Evolutionary conservation across 1,140 invertebrate species (phyloP).

Genomic region (Pogonognathellus flavescens): DNA sequence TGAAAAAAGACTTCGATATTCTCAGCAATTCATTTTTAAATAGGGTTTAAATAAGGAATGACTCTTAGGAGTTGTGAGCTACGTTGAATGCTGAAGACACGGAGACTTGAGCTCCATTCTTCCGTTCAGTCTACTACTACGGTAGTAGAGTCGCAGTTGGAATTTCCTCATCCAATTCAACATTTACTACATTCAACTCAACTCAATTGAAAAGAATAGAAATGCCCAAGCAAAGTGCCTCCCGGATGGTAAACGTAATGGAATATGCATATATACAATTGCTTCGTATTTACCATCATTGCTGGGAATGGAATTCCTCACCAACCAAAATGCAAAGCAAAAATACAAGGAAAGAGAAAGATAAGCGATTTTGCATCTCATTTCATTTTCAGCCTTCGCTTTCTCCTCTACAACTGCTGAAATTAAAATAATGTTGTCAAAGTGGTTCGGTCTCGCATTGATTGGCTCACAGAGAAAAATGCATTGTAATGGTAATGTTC

Average conservation of each 20-base stretch:
- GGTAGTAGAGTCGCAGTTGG: not conserved
- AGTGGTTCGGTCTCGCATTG: not conserved
- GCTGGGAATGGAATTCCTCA: not conserved
- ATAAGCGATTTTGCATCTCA: conserved; percentile 39
- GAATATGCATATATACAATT: not conserved
- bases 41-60: conserved; percentile 55
- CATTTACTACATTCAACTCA: conserved; percentile 20
- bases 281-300: not conserved
- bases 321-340: not conserved
- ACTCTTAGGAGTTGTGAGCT: conserved; percentile 19
- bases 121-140: not conserved
- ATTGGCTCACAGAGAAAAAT: not conserved
- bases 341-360: conserved; percentile 4
- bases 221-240: conserved; percentile 35
- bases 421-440: conserved; percentile 4
- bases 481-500: conserved; percentile 23
- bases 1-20: not conserved
- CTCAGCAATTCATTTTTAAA: conserved; percentile 54
- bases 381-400: not conserved
- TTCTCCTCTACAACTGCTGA: not conserved
- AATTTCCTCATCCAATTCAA: conserved; percentile 34
- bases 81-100: not conserved
- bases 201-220: conserved; percentile 22
- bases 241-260: conserved; percentile 26
- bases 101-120: not conserved